Conservation (phyloP, 2,113 vertebrate genomes). For the Terrapene triunguis region DNA sequence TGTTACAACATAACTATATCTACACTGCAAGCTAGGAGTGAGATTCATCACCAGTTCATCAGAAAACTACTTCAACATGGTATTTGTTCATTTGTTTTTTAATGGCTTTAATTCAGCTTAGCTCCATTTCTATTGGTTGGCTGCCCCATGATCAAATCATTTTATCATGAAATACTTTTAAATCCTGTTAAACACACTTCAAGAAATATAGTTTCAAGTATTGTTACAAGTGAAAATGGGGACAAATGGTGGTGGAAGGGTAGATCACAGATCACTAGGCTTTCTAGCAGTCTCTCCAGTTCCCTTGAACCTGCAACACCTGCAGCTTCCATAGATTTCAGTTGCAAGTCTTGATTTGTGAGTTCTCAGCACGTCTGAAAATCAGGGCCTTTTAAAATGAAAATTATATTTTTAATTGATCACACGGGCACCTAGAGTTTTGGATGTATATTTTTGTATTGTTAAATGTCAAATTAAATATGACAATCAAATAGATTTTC, state of each 20-base stretch:
- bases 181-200: too few relatives aligned
- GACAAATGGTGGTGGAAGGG: too few relatives aligned
- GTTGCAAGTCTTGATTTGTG: not conserved
- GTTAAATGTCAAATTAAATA: not conserved
- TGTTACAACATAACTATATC: not conserved
- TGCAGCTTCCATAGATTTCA: not conserved
- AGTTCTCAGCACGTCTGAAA: not conserved
- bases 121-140: not conserved
- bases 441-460: not conserved
- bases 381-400: not conserved
- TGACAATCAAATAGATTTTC: not conserved
- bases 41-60: too few relatives aligned
- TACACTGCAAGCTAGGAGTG: too few relatives aligned
- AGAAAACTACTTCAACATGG: not conserved
- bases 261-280: too few relatives aligned
- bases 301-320: not conserved
- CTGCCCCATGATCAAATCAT: not conserved
- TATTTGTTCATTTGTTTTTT: not conserved
- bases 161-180: not conserved
- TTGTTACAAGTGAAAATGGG: too few relatives aligned
- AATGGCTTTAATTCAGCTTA: not conserved
- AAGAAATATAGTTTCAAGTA: too few relatives aligned
- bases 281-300: too few relatives aligned
- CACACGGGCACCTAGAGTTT: not conserved
- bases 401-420: not conserved